Evolutionary conservation across 2,797 vertebrate genomes (phyloP).

Genomic region (Danio aesculapii): DNA sequence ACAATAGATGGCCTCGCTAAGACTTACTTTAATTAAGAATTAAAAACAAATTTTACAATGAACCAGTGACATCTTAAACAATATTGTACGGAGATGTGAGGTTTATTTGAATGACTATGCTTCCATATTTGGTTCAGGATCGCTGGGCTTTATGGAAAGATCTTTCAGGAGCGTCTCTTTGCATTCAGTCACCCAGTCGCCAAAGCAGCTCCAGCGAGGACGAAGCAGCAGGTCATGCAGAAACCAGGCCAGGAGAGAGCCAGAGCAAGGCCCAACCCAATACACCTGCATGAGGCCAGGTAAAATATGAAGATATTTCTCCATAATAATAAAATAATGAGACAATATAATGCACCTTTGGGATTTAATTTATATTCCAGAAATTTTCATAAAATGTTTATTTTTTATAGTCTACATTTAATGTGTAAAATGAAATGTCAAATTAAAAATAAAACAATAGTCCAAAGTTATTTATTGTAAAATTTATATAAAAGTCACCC

Average conservation of each 20-base stretch:
- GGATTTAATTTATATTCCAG: background rate
- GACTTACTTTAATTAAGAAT: background rate
- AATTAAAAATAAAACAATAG: no score
- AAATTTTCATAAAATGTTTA: no score
- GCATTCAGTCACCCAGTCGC: constrained; percentile 52
- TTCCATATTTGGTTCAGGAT: constrained; percentile 16
- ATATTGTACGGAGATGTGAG: background rate
- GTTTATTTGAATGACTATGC: constrained; percentile 6
- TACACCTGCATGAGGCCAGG: constrained; percentile 52
- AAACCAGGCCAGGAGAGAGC: constrained; percentile 42
- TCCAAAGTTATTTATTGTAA: no score
- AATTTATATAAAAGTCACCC: no score
- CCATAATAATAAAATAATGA: background rate
- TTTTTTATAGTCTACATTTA: no score
- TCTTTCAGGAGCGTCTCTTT: constrained; percentile 34
- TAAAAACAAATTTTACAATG: background rate
- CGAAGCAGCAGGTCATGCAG: constrained; percentile 53
- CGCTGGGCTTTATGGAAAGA: constrained; percentile 12
- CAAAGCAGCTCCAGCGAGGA: constrained; percentile 46
- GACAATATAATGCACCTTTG: background rate
- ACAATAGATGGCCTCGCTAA: background rate
- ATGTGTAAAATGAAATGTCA: no score
- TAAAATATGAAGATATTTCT: background rate
- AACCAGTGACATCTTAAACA: background rate
- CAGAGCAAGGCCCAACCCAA: constrained; percentile 46